Evolutionary conservation across 2,888 invertebrate genomes (phyloP).

Genomic region (Lymantria dispar): DNA sequence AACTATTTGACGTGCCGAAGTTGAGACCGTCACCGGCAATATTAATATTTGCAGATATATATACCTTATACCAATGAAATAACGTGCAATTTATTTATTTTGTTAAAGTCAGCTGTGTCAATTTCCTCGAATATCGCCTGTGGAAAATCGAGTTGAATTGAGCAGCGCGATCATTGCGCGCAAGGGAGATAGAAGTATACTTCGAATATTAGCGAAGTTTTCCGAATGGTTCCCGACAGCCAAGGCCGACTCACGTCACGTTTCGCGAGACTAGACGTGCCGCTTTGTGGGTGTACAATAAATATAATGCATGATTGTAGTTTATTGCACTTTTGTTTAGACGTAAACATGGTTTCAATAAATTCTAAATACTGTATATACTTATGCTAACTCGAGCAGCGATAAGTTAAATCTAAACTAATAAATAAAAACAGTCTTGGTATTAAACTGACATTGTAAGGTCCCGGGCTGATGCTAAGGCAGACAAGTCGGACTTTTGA

Average conservation of each 20-base stretch:
- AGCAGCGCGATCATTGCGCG: slow-evolving; percentile 62
- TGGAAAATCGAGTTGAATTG: slow-evolving; percentile 70
- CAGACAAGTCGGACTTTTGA: too few species aligned
- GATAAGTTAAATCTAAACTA: too few species aligned
- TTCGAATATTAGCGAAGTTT: slow-evolving; percentile 53
- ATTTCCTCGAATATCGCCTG: slow-evolving; percentile 69
- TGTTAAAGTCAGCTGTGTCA: slow-evolving; percentile 61
- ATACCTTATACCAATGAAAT: slow-evolving; percentile 37
- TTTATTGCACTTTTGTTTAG: slow-evolving; percentile 55
- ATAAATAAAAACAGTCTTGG: too few species aligned
- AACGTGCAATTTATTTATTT: slow-evolving; percentile 47
- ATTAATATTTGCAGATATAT: slow-evolving; percentile 32
- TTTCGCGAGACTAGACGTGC: slow-evolving; percentile 72
- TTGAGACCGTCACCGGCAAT: slow-evolving; percentile 44
- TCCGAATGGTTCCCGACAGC: slow-evolving; percentile 65
- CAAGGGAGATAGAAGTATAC: slow-evolving; percentile 53
- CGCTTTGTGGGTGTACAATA: slow-evolving; percentile 47
- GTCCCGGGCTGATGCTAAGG: too few species aligned
- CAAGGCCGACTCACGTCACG: slow-evolving; percentile 78
- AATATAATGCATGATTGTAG: slow-evolving; percentile 45
- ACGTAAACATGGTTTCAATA: too few species aligned
- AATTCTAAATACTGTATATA: too few species aligned
- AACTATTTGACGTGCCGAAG: slow-evolving; percentile 60
- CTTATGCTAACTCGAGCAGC: too few species aligned
- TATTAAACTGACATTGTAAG: too few species aligned